Base-by-base conservation (phyloP, 1,140 invertebrate species). In the Papilio helenus region DNA sequence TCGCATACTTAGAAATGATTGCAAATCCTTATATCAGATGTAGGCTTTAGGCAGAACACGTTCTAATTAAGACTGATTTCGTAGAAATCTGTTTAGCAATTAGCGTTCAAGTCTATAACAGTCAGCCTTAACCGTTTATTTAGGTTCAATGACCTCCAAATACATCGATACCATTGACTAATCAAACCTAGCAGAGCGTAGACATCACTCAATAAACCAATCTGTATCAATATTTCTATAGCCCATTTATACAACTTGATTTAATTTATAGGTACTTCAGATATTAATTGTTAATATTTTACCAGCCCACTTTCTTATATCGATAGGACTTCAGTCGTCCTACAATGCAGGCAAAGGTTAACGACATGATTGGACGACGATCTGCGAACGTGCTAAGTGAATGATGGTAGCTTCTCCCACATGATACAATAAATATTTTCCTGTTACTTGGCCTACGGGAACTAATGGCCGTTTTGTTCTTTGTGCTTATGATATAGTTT, bases 351-450 rank as follows among this genome's bases (percentile, higher is more conserved):
- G 83, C 88, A 89, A 85, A 88, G 90, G 91, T 92, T 92, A 92
- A 92, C 89, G 83, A 90, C 87, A 89, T 92, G 91, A 92, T 93
- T 91, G 88, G 83, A 82, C 84, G 87, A 90, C 89, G 86, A 86
- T 87, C 85, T 71, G 85, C 86, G 79, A 88, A 91, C 86, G 88
- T 92, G 89, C 85, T 92, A 92, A 93, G 89, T 93, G 89, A 85
- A 92, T 92, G 88, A 92, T 91, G 90, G 88, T 88, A 80, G 86
- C 83, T 77, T 80, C 80, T 86, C 82, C 84, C 83, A 79, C 80
- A 14, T 23, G 16, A 29, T 55, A 10, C 8, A 77, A 84, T 55
- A 65, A 71, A 80, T 72, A 79, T 79, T 80, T 81, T 81, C 65
- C 74, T 58, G 73, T 68, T 80, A 76, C 73, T 76, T 42, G 68